Evolutionary conservation across 2,113 vertebrate species (phyloP), one percentile per base, ranked within the genome.

Genomic region (Crypturellus undulatus): DNA sequence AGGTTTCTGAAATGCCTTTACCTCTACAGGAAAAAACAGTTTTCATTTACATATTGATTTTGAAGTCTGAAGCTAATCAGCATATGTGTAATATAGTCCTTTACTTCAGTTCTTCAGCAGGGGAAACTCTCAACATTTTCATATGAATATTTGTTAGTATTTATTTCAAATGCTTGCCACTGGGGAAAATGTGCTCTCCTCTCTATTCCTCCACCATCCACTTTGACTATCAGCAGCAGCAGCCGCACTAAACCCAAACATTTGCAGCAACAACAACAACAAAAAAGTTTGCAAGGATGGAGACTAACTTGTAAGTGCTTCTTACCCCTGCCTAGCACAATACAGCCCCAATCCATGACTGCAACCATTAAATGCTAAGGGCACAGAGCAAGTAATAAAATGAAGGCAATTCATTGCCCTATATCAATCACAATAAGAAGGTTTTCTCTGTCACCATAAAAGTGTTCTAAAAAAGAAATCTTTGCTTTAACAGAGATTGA

Each of bases 391-490:
- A 80, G 38, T 26, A 82, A 93, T 70, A 76, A 95, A 90, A 18
- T 21, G 28, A 85, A 91, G 68, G 51, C 24, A 96, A 75, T 85
- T 91, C 71, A 60, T 25, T 40, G 30, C n/a, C 42, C 76, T 86
- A 77, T 85, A 83, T 94, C 81, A 87, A 79, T 64, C 90, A 88
- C 62, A 81, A 52, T 38, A 42, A 76, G 63, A 34, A 72, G 63
- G 67, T 84, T 83, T 87, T 83, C 60, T 75, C 82, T 71, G 49
- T 42, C 79, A 94, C 65, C 28, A 62, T n/a, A 56, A 85, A 86
- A 80, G 79, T 62, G 52, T 47, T 88, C 72, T 43, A 52, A 91
- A 79, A 71, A 91, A 89, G 25, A 91, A 91, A 79, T 81, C 51
- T 79, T 87, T 85, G 45, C 82, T 89, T 89, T 85, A 83, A 64